These are phyloP conservation scores for Lophochroa leadbeateri DNA, from an alignment of 2,113 vertebrate genomes.

Conservation along the genomic window DNA sequence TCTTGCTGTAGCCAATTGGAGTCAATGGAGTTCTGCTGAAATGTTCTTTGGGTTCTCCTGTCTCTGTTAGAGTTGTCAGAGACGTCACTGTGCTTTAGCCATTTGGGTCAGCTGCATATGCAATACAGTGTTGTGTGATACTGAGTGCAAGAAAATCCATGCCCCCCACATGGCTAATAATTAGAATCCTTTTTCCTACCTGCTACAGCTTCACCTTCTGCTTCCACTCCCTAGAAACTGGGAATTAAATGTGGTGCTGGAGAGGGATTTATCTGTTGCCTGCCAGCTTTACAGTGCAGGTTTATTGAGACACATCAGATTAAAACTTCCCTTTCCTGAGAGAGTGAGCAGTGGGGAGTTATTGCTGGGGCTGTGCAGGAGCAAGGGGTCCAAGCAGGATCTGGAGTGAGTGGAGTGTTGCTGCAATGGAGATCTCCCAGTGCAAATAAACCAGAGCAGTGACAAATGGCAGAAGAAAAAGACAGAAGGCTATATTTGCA, in stretches of 20 bases:
- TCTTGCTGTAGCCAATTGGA: background rate
- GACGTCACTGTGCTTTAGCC: background rate
- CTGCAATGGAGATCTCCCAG: background rate
- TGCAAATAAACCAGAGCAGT: background rate
- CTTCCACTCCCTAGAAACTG: background rate
- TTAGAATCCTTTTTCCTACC: background rate
- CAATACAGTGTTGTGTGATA: background rate
- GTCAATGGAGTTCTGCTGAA: background rate
- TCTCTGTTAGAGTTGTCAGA: background rate
- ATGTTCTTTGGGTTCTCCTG: background rate
- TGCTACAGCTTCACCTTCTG: background rate
- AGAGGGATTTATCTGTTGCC: background rate
- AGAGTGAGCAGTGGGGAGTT: background rate
- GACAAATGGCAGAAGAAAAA: background rate
- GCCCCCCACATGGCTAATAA: background rate
- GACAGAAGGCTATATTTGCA: background rate
- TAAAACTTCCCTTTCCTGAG: background rate
- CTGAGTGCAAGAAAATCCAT: background rate
- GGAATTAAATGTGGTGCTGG: background rate
- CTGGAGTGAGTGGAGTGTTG: background rate
- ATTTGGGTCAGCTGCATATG: background rate
- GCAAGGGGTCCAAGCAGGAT: background rate
- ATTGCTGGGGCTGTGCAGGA: background rate
- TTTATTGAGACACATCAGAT: background rate
- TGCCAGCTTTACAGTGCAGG: background rate